Evolutionary conservation across 2,113 vertebrate genomes (phyloP).

Genomic region (Vidua macroura): DNA sequence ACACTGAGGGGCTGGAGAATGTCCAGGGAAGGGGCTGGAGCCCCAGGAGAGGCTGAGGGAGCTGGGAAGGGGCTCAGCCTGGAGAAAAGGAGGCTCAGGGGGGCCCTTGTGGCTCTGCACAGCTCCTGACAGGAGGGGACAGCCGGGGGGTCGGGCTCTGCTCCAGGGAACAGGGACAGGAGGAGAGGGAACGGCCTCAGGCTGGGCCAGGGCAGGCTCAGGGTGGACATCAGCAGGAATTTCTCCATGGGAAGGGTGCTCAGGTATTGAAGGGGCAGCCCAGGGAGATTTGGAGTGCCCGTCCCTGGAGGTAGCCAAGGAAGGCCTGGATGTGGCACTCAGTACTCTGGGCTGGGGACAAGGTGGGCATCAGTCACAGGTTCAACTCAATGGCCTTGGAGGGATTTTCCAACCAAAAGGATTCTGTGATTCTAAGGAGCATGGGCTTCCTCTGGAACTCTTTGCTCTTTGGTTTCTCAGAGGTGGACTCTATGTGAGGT

Average conservation of each 20-base stretch:
- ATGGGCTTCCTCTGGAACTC: neutral
- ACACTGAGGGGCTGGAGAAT: neutral
- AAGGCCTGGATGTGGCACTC: accelerated
- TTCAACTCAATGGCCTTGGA: neutral
- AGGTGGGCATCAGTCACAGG: accelerated
- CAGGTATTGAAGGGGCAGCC: neutral
- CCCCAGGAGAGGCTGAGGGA: neutral
- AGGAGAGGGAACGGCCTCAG: neutral
- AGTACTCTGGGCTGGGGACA: neutral
- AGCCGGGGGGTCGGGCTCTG: neutral
- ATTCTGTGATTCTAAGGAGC: neutral
- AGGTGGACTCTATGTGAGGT: neutral
- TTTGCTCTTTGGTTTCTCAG: neutral
- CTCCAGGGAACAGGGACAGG: neutral
- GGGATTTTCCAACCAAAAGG: neutral
- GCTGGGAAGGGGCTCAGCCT: neutral
- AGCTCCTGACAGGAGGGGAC: neutral
- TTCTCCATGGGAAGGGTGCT: accelerated
- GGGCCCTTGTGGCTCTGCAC: neutral
- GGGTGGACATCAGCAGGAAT: accelerated
- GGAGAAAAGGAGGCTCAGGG: neutral
- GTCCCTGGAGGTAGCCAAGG: neutral
- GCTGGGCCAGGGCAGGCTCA: neutral
- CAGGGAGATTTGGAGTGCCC: neutral
- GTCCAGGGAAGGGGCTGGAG: neutral